Conservation (phyloP, 1,140 invertebrate species). For the Heliconius melpomene region DNA sequence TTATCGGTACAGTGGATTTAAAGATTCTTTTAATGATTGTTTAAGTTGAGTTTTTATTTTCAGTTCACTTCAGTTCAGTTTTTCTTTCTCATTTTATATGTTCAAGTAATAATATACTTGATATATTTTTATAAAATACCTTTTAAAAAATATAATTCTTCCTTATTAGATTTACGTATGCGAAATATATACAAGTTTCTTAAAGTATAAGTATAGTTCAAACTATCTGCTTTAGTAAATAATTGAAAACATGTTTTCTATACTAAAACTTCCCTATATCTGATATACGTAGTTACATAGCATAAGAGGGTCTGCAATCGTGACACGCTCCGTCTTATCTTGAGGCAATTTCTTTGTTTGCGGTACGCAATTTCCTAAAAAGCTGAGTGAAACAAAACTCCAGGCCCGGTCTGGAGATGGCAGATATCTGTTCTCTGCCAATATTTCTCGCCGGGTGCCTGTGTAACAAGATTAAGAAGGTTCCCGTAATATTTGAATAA, state of each 20-base stretch:
- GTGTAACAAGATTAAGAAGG: conserved; percentile 26
- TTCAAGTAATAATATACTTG: no score
- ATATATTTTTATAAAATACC: no score
- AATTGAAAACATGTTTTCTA: neutral
- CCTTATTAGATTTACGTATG: neutral
- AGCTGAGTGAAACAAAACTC: conserved; percentile 63
- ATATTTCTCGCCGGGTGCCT: conserved; percentile 17
- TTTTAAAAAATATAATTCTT: no score
- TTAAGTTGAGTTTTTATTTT: neutral
- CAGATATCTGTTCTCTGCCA: conserved; percentile 50
- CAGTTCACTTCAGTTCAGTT: no score
- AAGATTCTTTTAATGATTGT: neutral
- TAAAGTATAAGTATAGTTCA: neutral
- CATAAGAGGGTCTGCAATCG: conserved; percentile 51
- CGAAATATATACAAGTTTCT: neutral
- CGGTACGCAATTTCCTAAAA: conserved; percentile 73
- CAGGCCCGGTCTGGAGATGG: conserved; percentile 55
- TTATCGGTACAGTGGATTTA: neutral
- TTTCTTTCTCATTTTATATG: neutral
- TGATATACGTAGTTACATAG: neutral
- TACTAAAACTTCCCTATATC: neutral
- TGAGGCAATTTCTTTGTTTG: conserved; percentile 74
- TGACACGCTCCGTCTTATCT: conserved; percentile 66
- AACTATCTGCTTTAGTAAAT: neutral
- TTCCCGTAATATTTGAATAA: conserved; percentile 30